Base-by-base conservation (phyloP, 2,113 vertebrate genomes). In the Thinocorus orbignyianus region DNA sequence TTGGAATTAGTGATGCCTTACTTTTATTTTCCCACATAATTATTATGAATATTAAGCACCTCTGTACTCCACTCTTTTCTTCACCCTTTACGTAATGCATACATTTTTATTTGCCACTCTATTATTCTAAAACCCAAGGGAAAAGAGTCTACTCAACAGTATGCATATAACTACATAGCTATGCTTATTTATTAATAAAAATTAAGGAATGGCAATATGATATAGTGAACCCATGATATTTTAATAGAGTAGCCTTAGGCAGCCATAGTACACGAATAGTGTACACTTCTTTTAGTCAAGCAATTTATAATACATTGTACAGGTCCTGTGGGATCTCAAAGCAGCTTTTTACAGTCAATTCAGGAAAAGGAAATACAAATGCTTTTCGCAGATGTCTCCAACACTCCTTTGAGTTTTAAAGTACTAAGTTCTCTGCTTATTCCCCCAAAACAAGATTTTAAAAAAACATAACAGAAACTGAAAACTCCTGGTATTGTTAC, bases 101-200 rank as follows among this genome's bases (percentile, higher is more conserved):
- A n/a, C 3, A 37, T 14, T 49, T 64, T 54, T 49, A 44, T 58
- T 71, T 86, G 30, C 8, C 22, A 8, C 13, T 44, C 18, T 19
- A 1, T 46, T 83, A 88, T 22, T 60, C 16, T 12, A 41, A 89
- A 89, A 61, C 16, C 9, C 3, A 87, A 82, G 35, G 8, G 14
- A 82, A 28, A 48, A 46, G 6, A 37, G 26, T 22, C 22, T 35
- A 42, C 85, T n/a, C 60, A 85, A 62, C 51, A 82, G n/a, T 2
- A 39, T 31, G 31, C 44, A 92, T 76, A 55, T 42, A 86, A 25
- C 48, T 65, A 20, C 58, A 79, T 2, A 81, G 42, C 35, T 61
- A 4, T 70, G 28, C 22, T 92, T 74, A 91, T 93, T 95, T 95
- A 86, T 90, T 93, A 95, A 88, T 64, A 83, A 83, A 89, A 96